Base-by-base conservation (phyloP, 1,140 invertebrate genomes). In the Hesperophylax magnus region DNA sequence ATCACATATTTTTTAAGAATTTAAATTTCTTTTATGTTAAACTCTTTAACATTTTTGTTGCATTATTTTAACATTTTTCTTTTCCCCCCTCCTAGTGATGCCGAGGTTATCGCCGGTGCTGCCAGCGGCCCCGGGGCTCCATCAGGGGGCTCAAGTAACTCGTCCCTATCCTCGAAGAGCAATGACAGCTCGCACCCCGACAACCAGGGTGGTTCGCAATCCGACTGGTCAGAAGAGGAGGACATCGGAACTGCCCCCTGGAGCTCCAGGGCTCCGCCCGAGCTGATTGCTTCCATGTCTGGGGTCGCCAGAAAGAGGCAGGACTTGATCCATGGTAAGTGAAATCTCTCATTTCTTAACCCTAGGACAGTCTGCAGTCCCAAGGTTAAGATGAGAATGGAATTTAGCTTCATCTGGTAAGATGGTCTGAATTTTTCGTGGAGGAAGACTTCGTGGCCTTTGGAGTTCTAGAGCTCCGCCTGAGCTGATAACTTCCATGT, bases 321-420 rank as follows among this genome's bases (percentile, higher is more conserved):
- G 90, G 98, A 99, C 91, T 96, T 99, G 86, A 97, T 99, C 79
- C 99, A 99, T 89, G 97, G 97, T 98, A 85, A 88, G 88, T 82
- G 31, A 63, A 31, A 39, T 7, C 60, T 71, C 60, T 71, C 22
- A 4, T 24, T 27, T 2, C 78, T 0, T n/a, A n/a, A n/a, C n/a
- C n/a, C n/a, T n/a, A n/a, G n/a, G n/a, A n/a, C n/a, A n/a, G n/a
- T n/a, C n/a, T n/a, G n/a, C n/a, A n/a, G n/a, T n/a, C n/a, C n/a
- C n/a, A n/a, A n/a, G n/a, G n/a, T n/a, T n/a, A n/a, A n/a, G n/a
- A n/a, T n/a, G n/a, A n/a, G n/a, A n/a, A n/a, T n/a, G n/a, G n/a
- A n/a, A n/a, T n/a, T n/a, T n/a, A n/a, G n/a, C n/a, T n/a, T n/a
- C n/a, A n/a, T n/a, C n/a, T n/a, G n/a, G n/a, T n/a, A n/a, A n/a